A percentile compares a stretch with the other conserved stretches of the same genome.
These are phyloP conservation scores for Macropis europaea DNA, from an alignment of 2,888 invertebrate species.

Conservation along the genomic window DNA sequence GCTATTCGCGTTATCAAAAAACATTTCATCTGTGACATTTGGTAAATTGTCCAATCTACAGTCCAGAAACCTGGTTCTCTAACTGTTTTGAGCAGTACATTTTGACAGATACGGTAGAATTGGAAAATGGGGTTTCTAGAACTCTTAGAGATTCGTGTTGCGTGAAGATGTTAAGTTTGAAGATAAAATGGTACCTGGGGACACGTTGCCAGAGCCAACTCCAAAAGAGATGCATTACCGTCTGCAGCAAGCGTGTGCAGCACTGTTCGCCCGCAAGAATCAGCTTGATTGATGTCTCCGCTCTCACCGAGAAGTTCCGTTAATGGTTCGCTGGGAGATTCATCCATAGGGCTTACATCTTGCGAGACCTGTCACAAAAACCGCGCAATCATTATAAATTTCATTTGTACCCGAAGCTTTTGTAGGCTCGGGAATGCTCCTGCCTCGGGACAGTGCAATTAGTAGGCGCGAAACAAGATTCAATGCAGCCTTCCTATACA, in stretches of 20 bases:
- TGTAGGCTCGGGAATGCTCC: background rate
- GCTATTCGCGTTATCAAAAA: too few species aligned
- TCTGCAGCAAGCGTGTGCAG: slow-evolving; percentile 89
- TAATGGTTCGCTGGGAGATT: slow-evolving; percentile 78
- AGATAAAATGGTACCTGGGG: slow-evolving; percentile 75
- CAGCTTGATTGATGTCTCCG: slow-evolving; percentile 81
- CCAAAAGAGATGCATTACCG: slow-evolving; percentile 86
- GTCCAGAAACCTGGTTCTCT: too few species aligned
- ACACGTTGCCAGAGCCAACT: slow-evolving; percentile 84
- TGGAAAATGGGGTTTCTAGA: background rate
- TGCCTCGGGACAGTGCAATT: too few species aligned
- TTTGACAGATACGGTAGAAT: background rate
- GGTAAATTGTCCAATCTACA: too few species aligned
- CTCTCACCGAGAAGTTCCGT: slow-evolving; percentile 79
- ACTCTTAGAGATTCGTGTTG: background rate
- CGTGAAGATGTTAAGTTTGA: background rate
- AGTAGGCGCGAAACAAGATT: too few species aligned
- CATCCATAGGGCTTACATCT: slow-evolving; percentile 77
- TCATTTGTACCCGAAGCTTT: background rate
- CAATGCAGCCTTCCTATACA: too few species aligned
- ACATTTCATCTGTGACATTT: too few species aligned
- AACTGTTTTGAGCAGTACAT: too few species aligned
- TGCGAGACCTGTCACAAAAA: slow-evolving; percentile 72
- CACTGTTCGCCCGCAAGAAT: slow-evolving; percentile 85
- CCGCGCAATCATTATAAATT: slow-evolving; percentile 1